A percentile compares a stretch with the other conserved stretches of the same genome.
These are phyloP conservation scores for Catagonus wagneri DNA, from an alignment of 2,113 vertebrate species.

Conservation along the genomic window DNA sequence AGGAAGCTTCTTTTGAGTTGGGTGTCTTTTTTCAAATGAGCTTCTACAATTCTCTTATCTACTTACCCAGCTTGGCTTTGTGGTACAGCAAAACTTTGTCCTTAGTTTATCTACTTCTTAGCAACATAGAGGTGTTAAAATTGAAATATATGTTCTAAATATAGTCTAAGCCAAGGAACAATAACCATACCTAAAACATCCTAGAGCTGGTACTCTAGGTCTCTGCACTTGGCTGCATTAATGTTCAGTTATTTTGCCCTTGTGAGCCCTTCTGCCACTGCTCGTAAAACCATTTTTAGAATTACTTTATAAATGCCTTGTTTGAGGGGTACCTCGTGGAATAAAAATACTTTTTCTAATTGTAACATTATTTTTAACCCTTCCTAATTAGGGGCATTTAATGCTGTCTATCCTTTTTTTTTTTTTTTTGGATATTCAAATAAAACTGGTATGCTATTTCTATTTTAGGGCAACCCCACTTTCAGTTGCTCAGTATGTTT, in stretches of 20 bases:
- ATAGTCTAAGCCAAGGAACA: neutral
- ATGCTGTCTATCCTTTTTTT: constrained; percentile 57
- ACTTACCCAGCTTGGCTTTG: neutral
- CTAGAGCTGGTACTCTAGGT: neutral
- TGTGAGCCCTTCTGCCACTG: neutral
- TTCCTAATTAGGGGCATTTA: constrained; percentile 23
- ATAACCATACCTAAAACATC: neutral
- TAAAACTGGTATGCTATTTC: constrained; percentile 61
- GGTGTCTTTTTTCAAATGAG: neutral
- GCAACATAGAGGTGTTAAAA: neutral
- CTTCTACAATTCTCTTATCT: neutral
- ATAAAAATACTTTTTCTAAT: constrained; percentile 2
- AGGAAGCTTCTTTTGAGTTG: neutral
- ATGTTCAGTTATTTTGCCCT: neutral
- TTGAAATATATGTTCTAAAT: neutral
- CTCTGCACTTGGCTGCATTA: neutral
- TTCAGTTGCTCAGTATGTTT: constrained; percentile 42
- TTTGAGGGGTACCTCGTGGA: neutral
- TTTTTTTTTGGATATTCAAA: constrained; percentile 59
- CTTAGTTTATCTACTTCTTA: neutral
- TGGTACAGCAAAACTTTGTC: neutral
- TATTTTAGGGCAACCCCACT: constrained; percentile 73
- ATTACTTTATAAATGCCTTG: neutral
- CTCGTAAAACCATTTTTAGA: constrained; percentile 35
- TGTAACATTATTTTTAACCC: constrained; percentile 48